Evolutionary conservation across 2,113 vertebrate genomes (phyloP).

Genomic region (Diglossa brunneiventris): DNA sequence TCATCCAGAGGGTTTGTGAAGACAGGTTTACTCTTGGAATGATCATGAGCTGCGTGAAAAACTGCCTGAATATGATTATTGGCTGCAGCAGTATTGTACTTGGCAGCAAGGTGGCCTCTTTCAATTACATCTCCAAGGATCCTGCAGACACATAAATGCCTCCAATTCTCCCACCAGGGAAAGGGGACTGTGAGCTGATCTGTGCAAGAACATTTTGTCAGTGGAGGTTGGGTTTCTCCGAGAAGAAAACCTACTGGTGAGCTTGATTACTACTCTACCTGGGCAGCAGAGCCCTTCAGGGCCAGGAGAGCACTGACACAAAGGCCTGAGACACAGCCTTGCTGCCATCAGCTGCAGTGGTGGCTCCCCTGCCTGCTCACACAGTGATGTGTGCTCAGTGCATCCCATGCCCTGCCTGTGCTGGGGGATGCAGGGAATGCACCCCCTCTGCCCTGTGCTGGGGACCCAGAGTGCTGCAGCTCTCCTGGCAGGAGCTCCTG

Average conservation of each 20-base stretch:
- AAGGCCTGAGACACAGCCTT: fast-evolving
- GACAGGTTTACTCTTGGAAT: background rate
- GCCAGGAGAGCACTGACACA: background rate
- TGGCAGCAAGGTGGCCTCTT: background rate
- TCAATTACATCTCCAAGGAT: background rate
- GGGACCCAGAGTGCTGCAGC: background rate
- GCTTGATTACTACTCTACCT: background rate
- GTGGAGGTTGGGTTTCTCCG: background rate
- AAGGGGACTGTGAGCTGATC: background rate
- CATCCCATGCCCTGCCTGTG: background rate
- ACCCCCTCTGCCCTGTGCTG: background rate
- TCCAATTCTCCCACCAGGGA: background rate
- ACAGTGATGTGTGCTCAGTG: fast-evolving
- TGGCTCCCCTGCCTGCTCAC: background rate
- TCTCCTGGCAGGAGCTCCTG: background rate
- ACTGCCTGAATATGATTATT: background rate
- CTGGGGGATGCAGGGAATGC: background rate
- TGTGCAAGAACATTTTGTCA: background rate
- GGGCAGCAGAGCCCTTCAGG: background rate
- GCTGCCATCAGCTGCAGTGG: background rate
- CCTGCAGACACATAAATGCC: background rate
- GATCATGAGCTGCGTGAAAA: background rate
- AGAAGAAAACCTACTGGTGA: background rate
- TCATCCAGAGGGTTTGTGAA: background rate
- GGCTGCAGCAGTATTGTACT: background rate